These are phyloP conservation scores for Marmota flaviventris DNA, from an alignment of 2,113 vertebrate species.

Conservation along the genomic window DNA sequence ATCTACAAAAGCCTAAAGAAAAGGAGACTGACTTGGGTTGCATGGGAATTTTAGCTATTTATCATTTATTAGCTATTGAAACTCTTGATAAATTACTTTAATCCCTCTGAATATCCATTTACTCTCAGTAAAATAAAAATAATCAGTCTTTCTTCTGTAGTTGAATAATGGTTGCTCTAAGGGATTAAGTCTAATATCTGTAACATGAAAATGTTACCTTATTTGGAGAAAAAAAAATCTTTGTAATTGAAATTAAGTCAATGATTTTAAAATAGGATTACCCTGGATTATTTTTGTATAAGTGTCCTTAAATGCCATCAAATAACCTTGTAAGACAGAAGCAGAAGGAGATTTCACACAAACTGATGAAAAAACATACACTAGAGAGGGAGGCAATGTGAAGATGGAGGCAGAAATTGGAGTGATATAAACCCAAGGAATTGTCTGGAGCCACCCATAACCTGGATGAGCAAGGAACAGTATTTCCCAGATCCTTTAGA, in stretches of 20 bases:
- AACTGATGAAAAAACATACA: neutral
- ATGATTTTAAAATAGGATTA: neutral
- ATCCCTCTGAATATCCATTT: neutral
- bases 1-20: neutral
- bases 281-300: neutral
- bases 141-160: neutral
- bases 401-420: neutral
- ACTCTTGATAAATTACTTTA: neutral
- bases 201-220: neutral
- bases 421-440: neutral
- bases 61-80: neutral
- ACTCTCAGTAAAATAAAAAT: neutral
- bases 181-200: neutral
- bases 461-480: too few relatives aligned
- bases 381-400: neutral
- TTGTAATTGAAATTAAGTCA: neutral
- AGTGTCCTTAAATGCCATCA: neutral
- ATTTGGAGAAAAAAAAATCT: neutral
- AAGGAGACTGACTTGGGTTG: neutral
- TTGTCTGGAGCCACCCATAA: neutral
- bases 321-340: neutral
- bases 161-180: neutral
- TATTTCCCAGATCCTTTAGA: too few relatives aligned
- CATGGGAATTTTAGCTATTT: neutral
- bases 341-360: neutral